phyloP scores from a whole-genome alignment of 2,797 vertebrate genomes.

The Melanogrammus aeglefinus region DNA sequence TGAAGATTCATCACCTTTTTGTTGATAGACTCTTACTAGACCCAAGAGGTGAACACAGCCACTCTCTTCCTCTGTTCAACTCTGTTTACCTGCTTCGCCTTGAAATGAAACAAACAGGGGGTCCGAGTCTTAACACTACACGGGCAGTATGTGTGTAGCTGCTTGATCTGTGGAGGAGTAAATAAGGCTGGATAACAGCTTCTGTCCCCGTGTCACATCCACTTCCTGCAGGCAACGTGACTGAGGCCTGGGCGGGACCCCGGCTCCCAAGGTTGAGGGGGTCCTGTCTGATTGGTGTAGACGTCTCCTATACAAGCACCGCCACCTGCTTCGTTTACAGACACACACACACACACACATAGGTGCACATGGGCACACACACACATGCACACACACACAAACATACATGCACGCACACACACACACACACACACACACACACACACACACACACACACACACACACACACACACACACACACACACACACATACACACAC shows the following conservation, averaged over 20 bases:
- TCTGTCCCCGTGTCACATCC: slow-evolving; percentile 71
- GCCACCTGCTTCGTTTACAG: slow-evolving; percentile 60
- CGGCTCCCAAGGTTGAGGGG: slow-evolving; percentile 72
- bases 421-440: not conserved
- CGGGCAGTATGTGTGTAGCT: slow-evolving; percentile 28
- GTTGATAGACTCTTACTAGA: not conserved
- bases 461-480: slow-evolving; percentile 1
- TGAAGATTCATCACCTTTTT: not conserved
- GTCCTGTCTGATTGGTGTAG: slow-evolving; percentile 71
- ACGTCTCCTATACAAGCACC: slow-evolving; percentile 68
- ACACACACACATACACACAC: slow-evolving; percentile 24
- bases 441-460: not conserved
- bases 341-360: slow-evolving; percentile 25
- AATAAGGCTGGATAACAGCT: slow-evolving; percentile 72
- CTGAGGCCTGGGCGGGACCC: slow-evolving; percentile 60
- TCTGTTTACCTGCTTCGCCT: not conserved
- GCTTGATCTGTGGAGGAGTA: slow-evolving; percentile 58
- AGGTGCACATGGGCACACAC: slow-evolving; percentile 21
- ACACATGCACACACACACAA: slow-evolving; percentile 11
- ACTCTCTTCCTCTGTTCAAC: not conserved
- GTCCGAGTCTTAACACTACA: not conserved
- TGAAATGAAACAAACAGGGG: not conserved
- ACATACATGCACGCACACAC: not conserved
- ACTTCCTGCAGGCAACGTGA: slow-evolving; percentile 60
- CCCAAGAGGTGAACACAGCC: not conserved